Evolutionary conservation across 2,113 vertebrate genomes (phyloP), one percentile per base, ranked within the genome.

Genomic region (Dromas ardeola): DNA sequence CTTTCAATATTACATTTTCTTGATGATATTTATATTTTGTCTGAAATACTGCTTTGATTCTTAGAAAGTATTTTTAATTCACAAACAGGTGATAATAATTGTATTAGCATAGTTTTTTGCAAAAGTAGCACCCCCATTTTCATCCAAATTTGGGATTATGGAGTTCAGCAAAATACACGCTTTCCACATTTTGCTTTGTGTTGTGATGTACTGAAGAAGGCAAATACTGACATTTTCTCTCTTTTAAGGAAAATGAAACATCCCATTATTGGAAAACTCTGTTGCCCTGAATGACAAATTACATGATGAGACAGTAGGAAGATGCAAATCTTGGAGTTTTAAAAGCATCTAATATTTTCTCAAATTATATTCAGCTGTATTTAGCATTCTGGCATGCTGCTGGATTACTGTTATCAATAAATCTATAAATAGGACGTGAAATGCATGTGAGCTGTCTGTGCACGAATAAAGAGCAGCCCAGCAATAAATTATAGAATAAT

Each of bases 341-440:
- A 94, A 97, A 96, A 95, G 94, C 93, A 94, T 71, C 50, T 94
- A 83, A 71, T 90, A 94, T 94, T 96, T 97, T 86, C 62, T 88
- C 32, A 71, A 73, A 80, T 87, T 80, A 86, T 82, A 88, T 90
- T 76, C 29, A 55, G 67, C 49, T 73, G 59, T 85, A 86, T 71
- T 77, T 66, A 81, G 26, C 58, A 62, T 43, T 61, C 43, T 89
- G 84, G 56, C n/a, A 56, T 38, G 45, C 36, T 92, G 34, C 63
- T 86, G 50, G 80, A 94, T 67, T 69, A 59, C 81, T 67, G 42
- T 65, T 73, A 74, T 56, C 32, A 71, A 91, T 95, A 93, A 90
- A 86, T 74, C 70, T 71, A 84, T 50, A 96, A 94, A 88, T 56
- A 81, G 92, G 80, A 95, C 94, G 70, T 40, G 63, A 94, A 87